These are phyloP conservation scores for Geranospiza caerulescens DNA, from an alignment of 2,797 vertebrate genomes.

Conservation along the genomic window DNA sequence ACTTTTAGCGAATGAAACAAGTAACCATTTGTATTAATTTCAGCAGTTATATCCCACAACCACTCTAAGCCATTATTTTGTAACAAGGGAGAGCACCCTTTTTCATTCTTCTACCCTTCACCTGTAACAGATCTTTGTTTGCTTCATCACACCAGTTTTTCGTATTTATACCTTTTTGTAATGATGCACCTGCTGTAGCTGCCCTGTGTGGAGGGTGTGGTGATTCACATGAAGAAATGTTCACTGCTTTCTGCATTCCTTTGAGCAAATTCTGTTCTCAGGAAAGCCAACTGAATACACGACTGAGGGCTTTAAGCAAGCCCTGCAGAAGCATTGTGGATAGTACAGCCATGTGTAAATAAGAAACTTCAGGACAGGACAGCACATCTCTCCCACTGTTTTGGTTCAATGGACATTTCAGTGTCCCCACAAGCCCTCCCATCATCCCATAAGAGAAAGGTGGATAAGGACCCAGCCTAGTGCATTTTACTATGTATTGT, in stretches of 20 bases:
- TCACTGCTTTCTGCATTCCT: not conserved
- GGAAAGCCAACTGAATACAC: not conserved
- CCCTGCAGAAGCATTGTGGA: not conserved
- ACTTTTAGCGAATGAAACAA: not conserved
- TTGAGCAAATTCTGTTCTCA: not conserved
- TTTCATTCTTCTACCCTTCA: not conserved
- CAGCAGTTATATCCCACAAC: not conserved
- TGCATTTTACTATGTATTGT: not conserved
- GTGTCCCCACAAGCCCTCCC: not conserved
- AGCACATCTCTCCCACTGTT: not conserved
- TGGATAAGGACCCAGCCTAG: not conserved
- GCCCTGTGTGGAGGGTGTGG: not conserved
- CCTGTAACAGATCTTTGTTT: not conserved
- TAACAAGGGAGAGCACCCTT: not conserved
- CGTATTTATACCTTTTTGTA: not conserved
- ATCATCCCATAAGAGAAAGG: not conserved
- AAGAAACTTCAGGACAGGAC: not conserved
- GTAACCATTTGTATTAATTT: not conserved
- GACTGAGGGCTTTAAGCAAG: not conserved
- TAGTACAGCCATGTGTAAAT: rapidly evolving
- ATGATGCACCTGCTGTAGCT: rapidly evolving
- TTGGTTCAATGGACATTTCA: not conserved
- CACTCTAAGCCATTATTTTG: not conserved
- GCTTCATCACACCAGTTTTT: not conserved
- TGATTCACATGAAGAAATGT: not conserved